Base-by-base conservation (phyloP, 1,140 invertebrate species). In the Globodera ellingtonae region DNA sequence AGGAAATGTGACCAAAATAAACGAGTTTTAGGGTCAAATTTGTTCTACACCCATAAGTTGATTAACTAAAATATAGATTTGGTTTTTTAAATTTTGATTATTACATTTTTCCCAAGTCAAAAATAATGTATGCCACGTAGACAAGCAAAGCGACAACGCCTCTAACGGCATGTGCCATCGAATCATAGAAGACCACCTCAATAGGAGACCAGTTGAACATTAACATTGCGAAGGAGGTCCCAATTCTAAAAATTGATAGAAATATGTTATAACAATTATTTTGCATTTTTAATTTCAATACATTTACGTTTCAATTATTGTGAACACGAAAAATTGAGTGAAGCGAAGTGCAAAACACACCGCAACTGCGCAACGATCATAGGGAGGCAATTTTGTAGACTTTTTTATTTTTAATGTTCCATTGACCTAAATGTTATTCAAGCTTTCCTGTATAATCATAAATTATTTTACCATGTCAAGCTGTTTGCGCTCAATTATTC, bases 271-370 rank as follows among this genome's bases (percentile, higher is more conserved):
- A 35, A 78, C 18, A 10, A n/a, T 65, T 7, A n/a, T 80, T 18
- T 82, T 6, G 7, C 5, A 79, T 78, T 15, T 48, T 75, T 66
- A 15, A 66, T 80, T 35, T 24, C 8, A 21, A 47, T 35, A 52
- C 79, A 77, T 56, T 78, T 70, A 82, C 82, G 82, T 84, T 80
- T 84, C 81, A 4, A 81, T 35, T 18, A 84, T 82, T 18, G 81
- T 84, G 24, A 79, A 35, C 21, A 82, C 56, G n/a, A 84, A 82
- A 62, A 82, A 84, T 81, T 84, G 82, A 18, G 81, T 82, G 72
- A 82, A 82, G 6, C 81, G 13, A 21, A 84, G 48, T 24, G 82
- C 82, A 50, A 76, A 78, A 52, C 81, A 82, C n/a, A 78, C 13
- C 35, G 35, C 56, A 44, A 77, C 59, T 21, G 65, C 81, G 52